Base-by-base conservation (phyloP, 2,888 invertebrate genomes). In the Dyspetes luteomarginatus region DNA sequence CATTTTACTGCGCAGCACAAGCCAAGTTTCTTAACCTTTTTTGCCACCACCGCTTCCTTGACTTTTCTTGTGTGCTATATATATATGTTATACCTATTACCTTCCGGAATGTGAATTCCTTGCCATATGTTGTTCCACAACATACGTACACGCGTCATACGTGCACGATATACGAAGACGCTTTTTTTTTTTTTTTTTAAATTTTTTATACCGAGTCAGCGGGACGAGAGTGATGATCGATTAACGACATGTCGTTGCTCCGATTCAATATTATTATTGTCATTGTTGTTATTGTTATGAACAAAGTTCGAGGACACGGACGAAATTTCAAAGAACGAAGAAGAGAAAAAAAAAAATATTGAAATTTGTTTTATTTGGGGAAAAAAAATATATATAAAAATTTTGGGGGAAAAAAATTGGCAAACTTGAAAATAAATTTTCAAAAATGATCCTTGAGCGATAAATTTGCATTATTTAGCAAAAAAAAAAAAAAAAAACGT, bases 91-190 rank as follows among this genome's bases (percentile, higher is more conserved):
- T 41, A n/a, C 15, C 3, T 17, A 45, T 45, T 30, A 71, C 43
- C 72, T 64, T 73, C 62, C 72, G 72, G 62, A 73, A 73, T 73
- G 62, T 62, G 62, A 73, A 73, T 72, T 72, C 62, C 62, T 62
- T 12, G 41, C 52, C 72, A 72, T 72, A 60, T 60, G 71, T 24
- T 58, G 22, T 17, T 28, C 36, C 36, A 12, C 7, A 12, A 12
- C 36, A 36, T 12, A 36, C 7, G 36, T 36, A n/a, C n/a, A n/a
- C n/a, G n/a, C n/a, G n/a, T n/a, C n/a, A n/a, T n/a, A n/a, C n/a
- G n/a, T n/a, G n/a, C n/a, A n/a, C n/a, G n/a, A n/a, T n/a, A n/a
- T n/a, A n/a, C n/a, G n/a, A n/a, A n/a, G n/a, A n/a, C n/a, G n/a
- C n/a, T n/a, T n/a, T n/a, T n/a, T n/a, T n/a, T n/a, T n/a, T n/a